Conservation (phyloP, 1,140 invertebrate genomes). For the Drosophila bifasciata region DNA sequence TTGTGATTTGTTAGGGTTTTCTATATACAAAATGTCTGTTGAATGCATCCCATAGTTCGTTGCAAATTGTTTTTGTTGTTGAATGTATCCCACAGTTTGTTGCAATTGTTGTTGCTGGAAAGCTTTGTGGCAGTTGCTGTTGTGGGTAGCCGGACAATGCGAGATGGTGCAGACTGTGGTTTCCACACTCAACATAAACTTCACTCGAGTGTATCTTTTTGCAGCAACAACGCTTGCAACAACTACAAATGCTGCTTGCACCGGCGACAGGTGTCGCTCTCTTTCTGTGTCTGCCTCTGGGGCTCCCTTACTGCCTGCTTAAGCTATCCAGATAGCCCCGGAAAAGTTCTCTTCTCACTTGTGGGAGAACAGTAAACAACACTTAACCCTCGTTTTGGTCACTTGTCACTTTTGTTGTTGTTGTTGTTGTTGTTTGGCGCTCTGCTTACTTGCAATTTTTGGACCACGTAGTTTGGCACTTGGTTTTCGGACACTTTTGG, state of each 20-base stretch:
- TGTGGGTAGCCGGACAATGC: too few species aligned
- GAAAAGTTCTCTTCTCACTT: too few species aligned
- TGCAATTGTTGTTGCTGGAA: conserved; percentile 2
- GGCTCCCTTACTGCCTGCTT: too few species aligned
- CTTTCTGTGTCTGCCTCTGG: too few species aligned
- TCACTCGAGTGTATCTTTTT: conserved; percentile 58
- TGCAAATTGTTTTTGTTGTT: background rate
- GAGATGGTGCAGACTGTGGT: conserved; percentile 15
- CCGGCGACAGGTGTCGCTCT: too few species aligned
- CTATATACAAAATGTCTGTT: too few species aligned
- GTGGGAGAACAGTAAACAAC: conserved; percentile 10
- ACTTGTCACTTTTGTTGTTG: too few species aligned
- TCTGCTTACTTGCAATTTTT: conserved; percentile 50
- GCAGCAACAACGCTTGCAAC: too few species aligned
- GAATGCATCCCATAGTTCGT: too few species aligned
- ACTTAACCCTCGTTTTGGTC: conserved; percentile 30
- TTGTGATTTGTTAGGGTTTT: too few species aligned
- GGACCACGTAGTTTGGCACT: conserved; percentile 48
- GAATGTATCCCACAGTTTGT: conserved; percentile 25
- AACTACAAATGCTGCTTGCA: background rate
- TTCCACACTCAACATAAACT: conserved; percentile 2
- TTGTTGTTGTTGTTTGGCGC: background rate
- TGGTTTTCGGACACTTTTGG: conserved; percentile 34
- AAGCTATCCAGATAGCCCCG: too few species aligned
- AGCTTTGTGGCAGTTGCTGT: background rate